Percentiles rank a stretch among this genome's conserved stretches.
These are phyloP conservation scores for Mugil cephalus DNA, from an alignment of 2,113 vertebrate species.

Conservation along the genomic window DNA sequence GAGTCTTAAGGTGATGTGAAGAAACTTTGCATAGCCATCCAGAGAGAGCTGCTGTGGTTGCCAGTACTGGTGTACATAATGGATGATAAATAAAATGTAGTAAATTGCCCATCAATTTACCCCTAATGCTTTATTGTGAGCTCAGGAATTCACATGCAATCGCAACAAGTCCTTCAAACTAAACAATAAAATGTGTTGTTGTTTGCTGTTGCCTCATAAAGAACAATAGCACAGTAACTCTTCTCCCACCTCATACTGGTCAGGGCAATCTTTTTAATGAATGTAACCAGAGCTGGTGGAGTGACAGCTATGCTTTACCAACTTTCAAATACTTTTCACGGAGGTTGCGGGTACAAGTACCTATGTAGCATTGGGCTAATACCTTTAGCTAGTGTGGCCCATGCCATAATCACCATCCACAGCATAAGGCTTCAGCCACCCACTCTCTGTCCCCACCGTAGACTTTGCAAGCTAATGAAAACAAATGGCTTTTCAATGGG, in stretches of 20 bases:
- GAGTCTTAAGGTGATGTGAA: conserved; percentile 13
- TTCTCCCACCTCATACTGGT: too few species aligned
- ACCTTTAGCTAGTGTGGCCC: conserved; percentile 72
- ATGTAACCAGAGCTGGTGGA: too few species aligned
- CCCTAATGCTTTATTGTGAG: neutral
- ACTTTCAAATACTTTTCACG: neutral
- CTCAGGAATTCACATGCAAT: neutral
- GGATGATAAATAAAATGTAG: neutral
- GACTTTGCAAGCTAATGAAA: conserved; percentile 83
- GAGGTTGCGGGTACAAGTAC: conserved; percentile 29
- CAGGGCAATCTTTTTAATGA: too few species aligned
- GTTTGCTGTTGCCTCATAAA: too few species aligned
- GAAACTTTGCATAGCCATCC: neutral
- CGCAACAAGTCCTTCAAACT: neutral
- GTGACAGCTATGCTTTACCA: too few species aligned
- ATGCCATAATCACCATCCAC: conserved; percentile 63
- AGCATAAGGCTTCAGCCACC: conserved; percentile 58
- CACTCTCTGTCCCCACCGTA: conserved; percentile 52
- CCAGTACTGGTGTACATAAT: neutral
- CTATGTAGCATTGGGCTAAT: conserved; percentile 61
- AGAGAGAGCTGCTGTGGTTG: neutral
- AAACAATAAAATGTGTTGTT: neutral
- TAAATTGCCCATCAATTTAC: neutral
- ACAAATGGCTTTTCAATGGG: conserved; percentile 86
- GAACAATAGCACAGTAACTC: too few species aligned